Base-by-base conservation (phyloP, 1,140 invertebrate species). In the Drosophila sp. region DNA sequence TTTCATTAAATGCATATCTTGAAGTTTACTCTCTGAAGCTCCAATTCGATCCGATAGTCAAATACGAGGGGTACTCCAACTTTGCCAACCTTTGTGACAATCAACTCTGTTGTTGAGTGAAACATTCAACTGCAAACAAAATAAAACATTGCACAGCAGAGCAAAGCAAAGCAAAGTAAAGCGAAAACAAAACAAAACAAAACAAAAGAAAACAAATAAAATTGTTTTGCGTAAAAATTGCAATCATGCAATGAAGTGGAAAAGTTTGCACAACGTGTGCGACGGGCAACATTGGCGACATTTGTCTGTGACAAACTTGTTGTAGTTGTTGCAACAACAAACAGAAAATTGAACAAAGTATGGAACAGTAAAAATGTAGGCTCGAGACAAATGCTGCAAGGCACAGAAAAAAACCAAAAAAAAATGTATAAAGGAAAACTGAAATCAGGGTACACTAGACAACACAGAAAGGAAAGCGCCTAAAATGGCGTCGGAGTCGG, bases 161-260 rank as follows among this genome's bases (percentile, higher is more conserved):
- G 43, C 11, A 65, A 69, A 72, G 36, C 27, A 14, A 14, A 72
- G 59, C 72, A 80, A 83, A 83, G 29, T 16, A 25, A 4, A 48
- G 11, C 4, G 21, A 34, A 34, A 32, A 9, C 21, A 43, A 32
- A 63, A 21, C 9, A 56, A 64, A 67, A 36, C 13, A 64, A 67
- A 71, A 46, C 40, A 14, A 14, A 72, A 75, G 70, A 77, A 86
- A 86, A 66, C 78, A 86, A 84, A 84, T 84, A 78, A 84, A 84
- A 84, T 84, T 87, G 81, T 87, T 84, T 84, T 87, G 82, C 81
- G 82, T 84, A 87, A 84, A 81, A 84, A 84, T 84, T 84, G 81
- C 81, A 84, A 84, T 77, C 83, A 87, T 82, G 78, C 82, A 87
- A 86, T 81, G 78, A 89, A 84, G 82, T 87, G 78, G 78, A 84